A percentile compares a stretch with the other conserved stretches of the same genome.
These are phyloP conservation scores for Alauda arvensis DNA, from an alignment of 2,797 vertebrate genomes.

Conservation along the genomic window DNA sequence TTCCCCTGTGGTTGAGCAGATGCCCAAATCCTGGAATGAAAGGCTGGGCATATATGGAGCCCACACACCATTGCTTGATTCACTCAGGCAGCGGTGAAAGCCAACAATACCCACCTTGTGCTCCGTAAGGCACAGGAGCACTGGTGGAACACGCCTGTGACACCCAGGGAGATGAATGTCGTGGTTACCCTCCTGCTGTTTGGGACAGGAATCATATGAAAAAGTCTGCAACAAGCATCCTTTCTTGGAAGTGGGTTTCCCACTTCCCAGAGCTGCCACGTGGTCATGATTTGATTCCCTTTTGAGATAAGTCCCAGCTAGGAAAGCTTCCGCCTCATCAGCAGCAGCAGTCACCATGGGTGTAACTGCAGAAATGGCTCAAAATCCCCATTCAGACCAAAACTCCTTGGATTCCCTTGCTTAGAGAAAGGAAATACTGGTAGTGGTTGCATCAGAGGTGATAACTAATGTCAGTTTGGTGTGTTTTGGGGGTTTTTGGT, in stretches of 20 bases:
- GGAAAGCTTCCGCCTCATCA: neutral
- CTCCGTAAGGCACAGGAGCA: neutral
- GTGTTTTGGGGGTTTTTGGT: neutral
- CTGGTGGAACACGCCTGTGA: neutral
- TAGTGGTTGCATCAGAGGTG: neutral
- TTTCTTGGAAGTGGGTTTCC: neutral
- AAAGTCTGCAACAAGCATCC: neutral
- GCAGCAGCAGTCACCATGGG: rapidly evolving
- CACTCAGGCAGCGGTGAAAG: neutral
- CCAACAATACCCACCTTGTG: neutral
- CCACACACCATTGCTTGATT: neutral
- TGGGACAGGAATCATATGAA: neutral
- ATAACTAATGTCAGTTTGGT: rapidly evolving
- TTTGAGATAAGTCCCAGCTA: neutral
- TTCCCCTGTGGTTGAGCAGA: neutral
- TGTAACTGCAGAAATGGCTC: neutral
- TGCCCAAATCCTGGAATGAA: neutral
- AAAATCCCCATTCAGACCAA: neutral
- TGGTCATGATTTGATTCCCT: neutral
- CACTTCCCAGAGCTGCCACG: neutral
- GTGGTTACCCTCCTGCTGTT: neutral
- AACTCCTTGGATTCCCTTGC: neutral
- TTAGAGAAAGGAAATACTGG: neutral
- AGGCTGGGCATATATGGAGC: neutral
- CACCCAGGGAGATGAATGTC: neutral